Evolutionary conservation across 2,888 invertebrate genomes (phyloP), one percentile per base, ranked within the genome.

Genomic region (Nephrocerus scutellatus): DNA sequence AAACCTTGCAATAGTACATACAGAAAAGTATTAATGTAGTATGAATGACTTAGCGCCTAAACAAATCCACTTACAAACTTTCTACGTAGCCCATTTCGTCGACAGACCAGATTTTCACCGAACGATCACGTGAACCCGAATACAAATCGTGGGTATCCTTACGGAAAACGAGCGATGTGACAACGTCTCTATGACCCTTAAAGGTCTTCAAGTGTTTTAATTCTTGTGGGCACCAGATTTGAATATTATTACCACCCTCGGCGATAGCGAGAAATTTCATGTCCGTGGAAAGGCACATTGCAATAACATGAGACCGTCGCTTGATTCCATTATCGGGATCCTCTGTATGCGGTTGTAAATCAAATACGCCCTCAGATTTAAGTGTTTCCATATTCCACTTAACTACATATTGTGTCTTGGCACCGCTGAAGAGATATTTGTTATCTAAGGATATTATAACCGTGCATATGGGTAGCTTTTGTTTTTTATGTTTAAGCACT

Each of bases 41-140:
- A 2, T 5, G 15, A 30, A 20, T 6, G 18, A 7, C 2, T n/a
- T 21, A 5, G 9, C 3, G 7, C 16, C 15, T 5, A 24, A 22
- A 13, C 5, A 34, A 21, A 23, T n/a, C 0, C 5, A 55, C 66
- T 60, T 49, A 87, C 74, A 96, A 72, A 36, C 90, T 89, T 71
- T 97, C 96, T 8, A 95, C 85, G 68, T 93, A 96, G 3, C 87
- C 83, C 88, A 93, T 87, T 66, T 97, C 95, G 70, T 91, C 89
- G 37, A 96, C 71, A 49, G 88, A 89, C 97, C 97, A 98, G 40
- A 93, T 82, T 74, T 93, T 91, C 0, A 95, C 83, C 12, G 84
- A 79, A 49, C 82, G 74, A 61, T 88, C 88, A 62, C 77, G 76
- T 43, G 84, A 80, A 4, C 79, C 79, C 0, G 87, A 83, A 61